Conservation (phyloP, 2,888 invertebrate species). For the Polylopha cassiicola region DNA sequence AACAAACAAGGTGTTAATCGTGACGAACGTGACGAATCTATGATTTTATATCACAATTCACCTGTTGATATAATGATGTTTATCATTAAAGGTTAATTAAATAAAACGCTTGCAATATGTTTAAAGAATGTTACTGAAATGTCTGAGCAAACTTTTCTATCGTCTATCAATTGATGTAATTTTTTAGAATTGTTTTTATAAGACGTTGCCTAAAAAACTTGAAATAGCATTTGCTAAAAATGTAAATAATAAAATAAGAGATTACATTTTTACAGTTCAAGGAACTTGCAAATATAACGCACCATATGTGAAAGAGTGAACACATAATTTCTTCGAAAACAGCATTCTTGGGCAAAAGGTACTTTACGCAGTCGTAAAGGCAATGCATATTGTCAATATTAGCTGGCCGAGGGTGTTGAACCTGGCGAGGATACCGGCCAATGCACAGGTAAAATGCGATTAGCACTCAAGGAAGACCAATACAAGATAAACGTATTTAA, state of each 20-base stretch:
- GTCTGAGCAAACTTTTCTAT: no score
- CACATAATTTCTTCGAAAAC: slow-evolving; percentile 15
- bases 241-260: no score
- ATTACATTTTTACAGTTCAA: not conserved
- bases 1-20: slow-evolving; percentile 14
- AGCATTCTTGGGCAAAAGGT: slow-evolving; percentile 26
- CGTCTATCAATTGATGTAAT: no score
- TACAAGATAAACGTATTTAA: slow-evolving; percentile 13
- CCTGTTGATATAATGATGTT: slow-evolving; percentile 13
- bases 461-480: slow-evolving; percentile 31
- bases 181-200: no score
- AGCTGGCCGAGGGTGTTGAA: slow-evolving; percentile 49
- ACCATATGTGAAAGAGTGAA: slow-evolving; percentile 7
- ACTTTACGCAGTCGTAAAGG: slow-evolving; percentile 42
- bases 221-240: no score
- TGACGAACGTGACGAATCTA: slow-evolving; percentile 24
- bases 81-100: slow-evolving; percentile 16
- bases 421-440: slow-evolving; percentile 37
- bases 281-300: not conserved
- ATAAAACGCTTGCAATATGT: no score
- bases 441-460: slow-evolving; percentile 40
- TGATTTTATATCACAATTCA: slow-evolving; percentile 20
- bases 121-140: no score
- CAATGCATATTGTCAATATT: slow-evolving; percentile 51
- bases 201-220: no score